Base-by-base conservation (phyloP, 1,140 invertebrate genomes). In the Archegozetes longisetosus region DNA sequence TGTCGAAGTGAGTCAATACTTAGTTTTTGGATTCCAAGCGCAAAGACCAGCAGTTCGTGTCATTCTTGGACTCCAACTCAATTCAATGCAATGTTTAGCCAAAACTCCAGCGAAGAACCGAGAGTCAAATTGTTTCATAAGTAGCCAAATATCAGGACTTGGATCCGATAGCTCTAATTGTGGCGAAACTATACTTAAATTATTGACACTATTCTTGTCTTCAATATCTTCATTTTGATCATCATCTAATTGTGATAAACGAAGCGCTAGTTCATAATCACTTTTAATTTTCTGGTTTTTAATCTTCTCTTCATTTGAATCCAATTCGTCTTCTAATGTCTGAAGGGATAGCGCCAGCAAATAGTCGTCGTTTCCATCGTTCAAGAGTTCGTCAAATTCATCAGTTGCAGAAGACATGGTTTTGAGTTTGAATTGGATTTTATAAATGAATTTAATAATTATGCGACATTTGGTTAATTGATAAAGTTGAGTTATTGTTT, bases 21-120 rank as follows among this genome's bases (percentile, higher is more conserved):
- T 66, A 79, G 72, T 1, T 82, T 76, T 71, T 86, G 80, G 74
- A 50, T 29, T 55, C 55, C 91, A 93, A 28, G 73, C 77, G 76
- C 87, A 92, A 14, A 85, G 67, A 20, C 88, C 88, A 62, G 88
- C 88, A 79, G 84, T 95, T 70, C 81, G 76, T 58, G 88, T 97
- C 94, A 98, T 98, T 66, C 84, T 75, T 64, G 85, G 84, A 69
- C 92, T 97, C 94, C 95, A 98, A 68, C 84, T 83, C 0, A 98
- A 82, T 68, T 83, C 81, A 22, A 92, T 86, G 56, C 81, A 74
- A 0, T 76, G 47, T 55, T 20, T 46, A 3, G n/a, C 71, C 29
- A 98, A 75, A 57, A 75, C 77, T 26, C 80, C 78, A 77, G 82
- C 83, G 68, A 98, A 98, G 68, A 88, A 98, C 61, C 79, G 76